These are phyloP conservation scores for Crematogaster levior DNA, from an alignment of 2,888 invertebrate species.

Conservation along the genomic window DNA sequence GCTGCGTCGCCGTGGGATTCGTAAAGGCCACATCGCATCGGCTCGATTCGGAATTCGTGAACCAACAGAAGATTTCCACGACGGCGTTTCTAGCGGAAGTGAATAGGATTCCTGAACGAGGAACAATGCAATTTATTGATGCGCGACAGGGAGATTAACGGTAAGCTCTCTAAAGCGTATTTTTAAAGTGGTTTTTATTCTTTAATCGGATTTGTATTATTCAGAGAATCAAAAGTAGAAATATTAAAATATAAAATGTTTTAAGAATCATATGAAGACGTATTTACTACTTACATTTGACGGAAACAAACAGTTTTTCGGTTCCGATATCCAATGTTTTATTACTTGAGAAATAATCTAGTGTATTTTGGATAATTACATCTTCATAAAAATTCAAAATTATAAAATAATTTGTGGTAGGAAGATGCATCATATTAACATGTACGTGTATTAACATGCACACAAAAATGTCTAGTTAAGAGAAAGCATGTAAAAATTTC, in stretches of 20 bases:
- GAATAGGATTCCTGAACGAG: conserved; percentile 57
- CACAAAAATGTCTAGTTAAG: not conserved
- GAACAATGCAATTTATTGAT: conserved; percentile 40
- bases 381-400: not conserved
- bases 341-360: not conserved
- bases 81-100: conserved; percentile 28
- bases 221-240: not conserved
- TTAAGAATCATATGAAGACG: not conserved
- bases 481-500: not conserved
- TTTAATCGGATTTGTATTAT: conserved; percentile 7
- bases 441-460: too few relatives aligned
- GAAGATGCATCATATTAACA: not conserved
- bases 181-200: conserved; percentile 7
- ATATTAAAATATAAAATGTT: not conserved
- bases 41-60: conserved; percentile 39
- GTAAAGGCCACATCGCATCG: conserved; percentile 35
- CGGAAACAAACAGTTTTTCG: not conserved
- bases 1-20: conserved; percentile 17
- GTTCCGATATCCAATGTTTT: not conserved
- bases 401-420: not conserved
- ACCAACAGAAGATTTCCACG: conserved; percentile 49
- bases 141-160: conserved; percentile 27
- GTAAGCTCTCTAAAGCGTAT: conserved; percentile 23
- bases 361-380: not conserved
- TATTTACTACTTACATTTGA: not conserved